phyloP scores from a whole-genome alignment of 2,113 vertebrate genomes.

The Gnathonemus longibarbis region DNA sequence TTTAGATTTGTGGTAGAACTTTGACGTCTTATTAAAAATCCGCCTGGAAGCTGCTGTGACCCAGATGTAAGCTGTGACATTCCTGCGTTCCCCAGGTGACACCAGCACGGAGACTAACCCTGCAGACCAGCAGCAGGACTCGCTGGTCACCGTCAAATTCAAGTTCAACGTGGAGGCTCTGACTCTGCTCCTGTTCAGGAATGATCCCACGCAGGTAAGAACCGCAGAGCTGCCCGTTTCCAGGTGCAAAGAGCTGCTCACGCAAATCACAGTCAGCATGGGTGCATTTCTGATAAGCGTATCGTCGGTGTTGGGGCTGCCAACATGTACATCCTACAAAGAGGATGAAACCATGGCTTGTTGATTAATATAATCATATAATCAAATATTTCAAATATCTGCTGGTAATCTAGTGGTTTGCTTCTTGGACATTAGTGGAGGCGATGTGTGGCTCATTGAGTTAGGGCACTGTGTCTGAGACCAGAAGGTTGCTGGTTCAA shows the following conservation, averaged over 20 bases:
- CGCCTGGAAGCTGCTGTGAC: not conserved
- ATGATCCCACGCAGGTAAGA: conserved; percentile 62
- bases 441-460: not conserved
- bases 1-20: not conserved
- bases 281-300: not conserved
- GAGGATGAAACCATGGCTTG: not conserved
- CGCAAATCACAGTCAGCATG: not conserved
- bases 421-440: not conserved
- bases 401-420: not conserved
- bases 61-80: not conserved
- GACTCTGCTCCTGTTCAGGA: conserved; percentile 74
- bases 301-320: not conserved
- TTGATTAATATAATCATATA: not conserved
- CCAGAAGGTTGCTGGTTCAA: not conserved
- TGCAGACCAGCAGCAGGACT: conserved; percentile 38
- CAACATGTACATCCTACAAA: not conserved
- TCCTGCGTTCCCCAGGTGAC: conserved; percentile 23
- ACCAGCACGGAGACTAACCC: conserved; percentile 18
- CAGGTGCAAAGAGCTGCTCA: not conserved
- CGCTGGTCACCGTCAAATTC: conserved; percentile 64
- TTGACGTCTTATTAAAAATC: not conserved
- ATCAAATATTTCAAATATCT: not conserved
- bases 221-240: not conserved
- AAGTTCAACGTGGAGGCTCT: conserved; percentile 83
- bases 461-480: not conserved